These are phyloP conservation scores for Tretioscincus oriximinensis DNA, from an alignment of 2,113 vertebrate species.

Conservation along the genomic window DNA sequence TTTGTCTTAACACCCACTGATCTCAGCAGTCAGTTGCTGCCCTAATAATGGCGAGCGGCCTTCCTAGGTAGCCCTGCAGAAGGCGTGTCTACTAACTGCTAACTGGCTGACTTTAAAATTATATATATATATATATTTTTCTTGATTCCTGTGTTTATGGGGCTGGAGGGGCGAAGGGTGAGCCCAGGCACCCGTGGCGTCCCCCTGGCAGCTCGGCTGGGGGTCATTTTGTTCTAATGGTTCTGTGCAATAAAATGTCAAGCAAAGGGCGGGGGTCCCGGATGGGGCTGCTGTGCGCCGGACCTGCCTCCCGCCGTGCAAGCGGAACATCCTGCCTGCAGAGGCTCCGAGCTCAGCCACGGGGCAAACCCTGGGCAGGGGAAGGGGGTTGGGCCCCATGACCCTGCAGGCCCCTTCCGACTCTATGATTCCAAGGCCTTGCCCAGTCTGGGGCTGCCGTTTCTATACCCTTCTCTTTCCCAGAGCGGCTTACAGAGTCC, in stretches of 20 bases:
- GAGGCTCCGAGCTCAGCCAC: no score
- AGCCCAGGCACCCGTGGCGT: background rate
- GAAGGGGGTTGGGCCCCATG: no score
- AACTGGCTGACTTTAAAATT: background rate
- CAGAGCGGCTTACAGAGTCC: no score
- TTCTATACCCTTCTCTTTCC: no score
- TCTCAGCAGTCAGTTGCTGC: background rate
- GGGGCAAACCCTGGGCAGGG: background rate
- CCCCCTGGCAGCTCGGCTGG: background rate
- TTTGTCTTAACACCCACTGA: no score
- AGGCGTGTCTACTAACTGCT: slow-evolving; percentile 5
- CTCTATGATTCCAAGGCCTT: no score
- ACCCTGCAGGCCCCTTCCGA: no score
- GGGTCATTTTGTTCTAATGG: background rate
- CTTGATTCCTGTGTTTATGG: background rate
- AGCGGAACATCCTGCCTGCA: no score
- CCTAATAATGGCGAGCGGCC: background rate
- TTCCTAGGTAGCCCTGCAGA: background rate
- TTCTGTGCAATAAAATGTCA: background rate
- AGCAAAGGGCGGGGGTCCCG: background rate
- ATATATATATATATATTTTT: background rate
- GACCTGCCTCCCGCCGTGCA: no score
- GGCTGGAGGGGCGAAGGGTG: background rate
- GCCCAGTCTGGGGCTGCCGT: no score
- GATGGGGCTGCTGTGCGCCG: background rate